phyloP scores from a whole-genome alignment of 2,888 invertebrate species.

The Schrankia costaestrigalis region DNA sequence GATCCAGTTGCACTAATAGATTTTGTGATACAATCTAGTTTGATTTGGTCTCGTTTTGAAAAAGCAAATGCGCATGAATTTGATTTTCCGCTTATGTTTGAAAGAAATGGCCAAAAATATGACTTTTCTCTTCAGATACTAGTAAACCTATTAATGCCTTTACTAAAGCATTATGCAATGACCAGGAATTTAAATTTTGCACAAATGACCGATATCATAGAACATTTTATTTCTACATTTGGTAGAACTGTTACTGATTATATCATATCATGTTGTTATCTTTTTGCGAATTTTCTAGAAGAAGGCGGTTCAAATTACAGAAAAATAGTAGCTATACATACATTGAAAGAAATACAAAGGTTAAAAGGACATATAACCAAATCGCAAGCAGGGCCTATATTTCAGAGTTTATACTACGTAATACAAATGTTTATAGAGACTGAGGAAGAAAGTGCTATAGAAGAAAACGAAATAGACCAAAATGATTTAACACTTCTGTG shows the following conservation, averaged over 20 bases:
- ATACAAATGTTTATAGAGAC: slow-evolving; percentile 33
- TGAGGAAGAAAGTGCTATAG: slow-evolving; percentile 31
- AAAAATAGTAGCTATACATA: slow-evolving; percentile 23
- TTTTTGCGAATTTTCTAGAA: slow-evolving; percentile 24
- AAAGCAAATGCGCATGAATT: slow-evolving; percentile 15
- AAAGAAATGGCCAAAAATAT: slow-evolving; percentile 36
- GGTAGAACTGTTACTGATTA: slow-evolving; percentile 32
- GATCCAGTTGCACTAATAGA: slow-evolving; percentile 28
- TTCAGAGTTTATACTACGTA: slow-evolving; percentile 39
- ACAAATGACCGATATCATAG: slow-evolving; percentile 15
- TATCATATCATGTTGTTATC: slow-evolving; percentile 28
- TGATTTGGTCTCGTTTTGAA: slow-evolving; percentile 36
- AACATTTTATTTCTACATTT: slow-evolving; percentile 23
- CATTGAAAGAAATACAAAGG: slow-evolving; percentile 34
- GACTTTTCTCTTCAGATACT: slow-evolving; percentile 37
- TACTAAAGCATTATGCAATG: slow-evolving; percentile 19
- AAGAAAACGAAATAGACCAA: slow-evolving; percentile 26
- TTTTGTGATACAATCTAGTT: slow-evolving; percentile 30
- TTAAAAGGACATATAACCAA: slow-evolving; percentile 34
- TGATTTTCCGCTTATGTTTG: slow-evolving; percentile 29
- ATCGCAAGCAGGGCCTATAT: slow-evolving; percentile 39
- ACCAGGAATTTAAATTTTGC: slow-evolving; percentile 2
- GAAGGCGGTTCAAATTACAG: slow-evolving; percentile 10
- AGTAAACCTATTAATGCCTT: slow-evolving; percentile 29
- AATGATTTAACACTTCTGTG: slow-evolving; percentile 37